phyloP scores from a whole-genome alignment of 2,888 invertebrate genomes.

The Hermaeophaga mercurialis region DNA sequence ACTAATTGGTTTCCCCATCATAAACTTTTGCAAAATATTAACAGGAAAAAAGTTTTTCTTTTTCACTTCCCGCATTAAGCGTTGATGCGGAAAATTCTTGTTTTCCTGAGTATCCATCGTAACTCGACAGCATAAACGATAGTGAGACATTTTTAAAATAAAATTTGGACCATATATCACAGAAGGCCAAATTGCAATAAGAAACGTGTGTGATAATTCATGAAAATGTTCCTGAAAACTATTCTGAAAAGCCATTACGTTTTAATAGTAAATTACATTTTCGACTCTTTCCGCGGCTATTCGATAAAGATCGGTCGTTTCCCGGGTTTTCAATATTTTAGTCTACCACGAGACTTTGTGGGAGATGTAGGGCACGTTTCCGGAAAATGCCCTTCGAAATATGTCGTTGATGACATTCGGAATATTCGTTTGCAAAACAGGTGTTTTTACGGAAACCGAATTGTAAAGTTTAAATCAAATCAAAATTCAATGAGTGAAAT shows the following conservation, averaged over 20 bases:
- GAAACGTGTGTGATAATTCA: constrained; percentile 37
- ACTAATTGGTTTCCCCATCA: too few species aligned
- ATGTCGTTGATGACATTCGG: constrained; percentile 26
- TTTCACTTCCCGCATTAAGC: too few species aligned
- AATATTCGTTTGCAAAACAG: constrained; percentile 9
- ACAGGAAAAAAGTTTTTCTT: too few species aligned
- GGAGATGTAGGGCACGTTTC: constrained; percentile 24
- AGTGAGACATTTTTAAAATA: constrained; percentile 6
- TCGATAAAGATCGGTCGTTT: constrained; percentile 34
- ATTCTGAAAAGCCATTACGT: constrained; percentile 36
- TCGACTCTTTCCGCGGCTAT: constrained; percentile 31
- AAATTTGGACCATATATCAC: constrained; percentile 31
- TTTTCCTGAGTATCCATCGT: too few species aligned
- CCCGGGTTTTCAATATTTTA: constrained; percentile 38
- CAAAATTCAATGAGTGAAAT: too few species aligned
- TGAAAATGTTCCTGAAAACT: constrained; percentile 36
- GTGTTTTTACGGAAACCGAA: too few species aligned
- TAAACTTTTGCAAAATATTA: too few species aligned
- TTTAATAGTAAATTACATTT: constrained; percentile 36
- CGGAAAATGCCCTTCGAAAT: constrained; percentile 21
- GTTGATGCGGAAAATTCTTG: too few species aligned
- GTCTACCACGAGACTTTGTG: constrained; percentile 27
- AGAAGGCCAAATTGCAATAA: constrained; percentile 34
- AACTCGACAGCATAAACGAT: neutral
- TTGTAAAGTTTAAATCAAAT: too few species aligned